These are phyloP conservation scores for Paramuricea clavata DNA, from an alignment of 92 coral and sea anemone genomes.

Conservation along the genomic window DNA sequence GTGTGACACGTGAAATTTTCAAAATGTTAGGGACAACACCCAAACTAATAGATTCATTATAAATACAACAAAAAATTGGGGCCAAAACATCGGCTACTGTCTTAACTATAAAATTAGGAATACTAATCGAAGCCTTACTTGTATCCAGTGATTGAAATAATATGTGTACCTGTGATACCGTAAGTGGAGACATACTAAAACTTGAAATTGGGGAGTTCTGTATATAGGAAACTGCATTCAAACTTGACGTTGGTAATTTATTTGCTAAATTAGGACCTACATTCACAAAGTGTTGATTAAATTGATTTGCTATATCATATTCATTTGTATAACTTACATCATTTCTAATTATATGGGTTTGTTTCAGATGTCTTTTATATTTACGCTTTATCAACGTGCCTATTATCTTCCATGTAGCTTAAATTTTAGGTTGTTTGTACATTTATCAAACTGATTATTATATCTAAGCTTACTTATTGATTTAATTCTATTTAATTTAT, in stretches of 20 bases:
- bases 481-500: conserved; percentile 33
- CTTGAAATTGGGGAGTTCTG: conserved; percentile 5
- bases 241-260: conserved; percentile 4
- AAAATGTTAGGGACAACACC: conserved; percentile 65
- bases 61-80: conserved; percentile 51
- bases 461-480: conserved; percentile 18
- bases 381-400: too few species aligned
- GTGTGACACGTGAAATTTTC: too few species aligned
- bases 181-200: conserved; percentile 29
- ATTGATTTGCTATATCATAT: conserved; percentile 51
- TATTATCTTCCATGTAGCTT: conserved; percentile 38
- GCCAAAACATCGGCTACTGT: conserved; percentile 38
- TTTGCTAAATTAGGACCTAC: conserved; percentile 52
- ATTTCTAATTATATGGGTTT: too few species aligned
- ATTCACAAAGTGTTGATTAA: conserved; percentile 53
- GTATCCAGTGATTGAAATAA: conserved; percentile 25
- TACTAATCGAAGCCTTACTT: conserved; percentile 38
- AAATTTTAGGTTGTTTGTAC: conserved; percentile 39
- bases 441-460: conserved; percentile 31
- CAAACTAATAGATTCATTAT: conserved; percentile 63
- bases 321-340: too few species aligned
- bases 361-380: too few species aligned
- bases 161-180: conserved; percentile 14
- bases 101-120: conserved; percentile 43
- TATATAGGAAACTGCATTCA: neutral